phyloP scores from a whole-genome alignment of 2,113 vertebrate species.

The Nibea albiflora region DNA sequence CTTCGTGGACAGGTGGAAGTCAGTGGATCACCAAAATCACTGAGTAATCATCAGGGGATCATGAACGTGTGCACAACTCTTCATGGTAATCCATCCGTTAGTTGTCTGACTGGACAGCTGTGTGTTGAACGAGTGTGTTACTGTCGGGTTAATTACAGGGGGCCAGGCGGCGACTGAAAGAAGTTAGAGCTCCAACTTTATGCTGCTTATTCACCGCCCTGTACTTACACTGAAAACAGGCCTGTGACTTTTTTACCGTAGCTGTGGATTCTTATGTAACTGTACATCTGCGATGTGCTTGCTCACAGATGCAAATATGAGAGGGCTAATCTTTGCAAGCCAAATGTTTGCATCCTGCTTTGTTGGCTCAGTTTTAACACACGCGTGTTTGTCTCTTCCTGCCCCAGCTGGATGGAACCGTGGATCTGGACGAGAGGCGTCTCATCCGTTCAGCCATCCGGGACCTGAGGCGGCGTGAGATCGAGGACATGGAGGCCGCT shows the following conservation, averaged over 20 bases:
- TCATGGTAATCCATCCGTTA: background rate
- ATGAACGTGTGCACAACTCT: too few relatives aligned
- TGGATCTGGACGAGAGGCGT: conserved; percentile 92
- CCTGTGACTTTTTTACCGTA: conserved; percentile 12
- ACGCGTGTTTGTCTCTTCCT: conserved; percentile 11
- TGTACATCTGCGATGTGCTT: background rate
- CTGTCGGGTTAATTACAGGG: conserved; percentile 59
- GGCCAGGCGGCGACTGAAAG: background rate
- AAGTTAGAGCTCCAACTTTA: background rate
- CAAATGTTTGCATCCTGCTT: conserved; percentile 23
- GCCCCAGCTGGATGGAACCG: conserved; percentile 89
- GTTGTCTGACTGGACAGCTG: background rate
- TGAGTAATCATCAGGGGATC: background rate
- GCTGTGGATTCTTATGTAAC: conserved; percentile 9
- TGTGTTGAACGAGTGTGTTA: conserved; percentile 28
- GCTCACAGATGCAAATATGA: conserved; percentile 19
- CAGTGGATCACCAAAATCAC: background rate
- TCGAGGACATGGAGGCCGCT: conserved; percentile 90
- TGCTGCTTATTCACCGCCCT: conserved; percentile 10
- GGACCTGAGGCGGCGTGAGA: conserved; percentile 92
- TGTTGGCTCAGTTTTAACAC: background rate
- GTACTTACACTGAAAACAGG: conserved; percentile 41
- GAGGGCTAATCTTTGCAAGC: conserved; percentile 20
- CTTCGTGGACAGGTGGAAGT: background rate
- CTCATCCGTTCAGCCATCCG: conserved; percentile 93